These are phyloP conservation scores for Pungitius pungitius DNA, from an alignment of 2,113 vertebrate genomes.

Conservation along the genomic window DNA sequence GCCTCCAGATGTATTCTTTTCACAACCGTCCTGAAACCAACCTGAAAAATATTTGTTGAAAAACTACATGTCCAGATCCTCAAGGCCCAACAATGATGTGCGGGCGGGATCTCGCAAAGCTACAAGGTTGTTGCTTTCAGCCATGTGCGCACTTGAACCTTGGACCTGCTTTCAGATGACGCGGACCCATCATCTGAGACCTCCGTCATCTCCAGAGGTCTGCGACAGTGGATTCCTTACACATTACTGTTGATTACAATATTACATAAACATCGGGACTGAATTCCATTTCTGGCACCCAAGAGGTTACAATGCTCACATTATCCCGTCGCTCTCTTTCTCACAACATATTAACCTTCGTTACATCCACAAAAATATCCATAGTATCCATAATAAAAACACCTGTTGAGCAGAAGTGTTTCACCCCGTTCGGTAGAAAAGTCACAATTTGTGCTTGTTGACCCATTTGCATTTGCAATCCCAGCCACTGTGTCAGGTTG, in stretches of 20 bases:
- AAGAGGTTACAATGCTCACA: not conserved
- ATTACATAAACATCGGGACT: not conserved
- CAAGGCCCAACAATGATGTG: no score
- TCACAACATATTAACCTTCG: not conserved
- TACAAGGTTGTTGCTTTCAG: not conserved
- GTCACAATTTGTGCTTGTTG: not conserved
- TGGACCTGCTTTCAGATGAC: not conserved
- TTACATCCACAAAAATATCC: not conserved
- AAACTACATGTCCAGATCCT: not conserved
- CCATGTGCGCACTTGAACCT: not conserved
- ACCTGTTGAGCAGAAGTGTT: constrained; percentile 3
- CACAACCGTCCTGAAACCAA: not conserved
- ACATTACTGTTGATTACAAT: not conserved
- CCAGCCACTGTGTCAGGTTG: constrained; percentile 8
- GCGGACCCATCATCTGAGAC: not conserved
- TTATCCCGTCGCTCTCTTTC: not conserved
- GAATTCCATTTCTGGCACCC: not conserved
- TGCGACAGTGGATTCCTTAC: not conserved
- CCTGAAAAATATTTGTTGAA: not conserved
- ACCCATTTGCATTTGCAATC: constrained; percentile 22
- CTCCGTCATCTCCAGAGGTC: not conserved
- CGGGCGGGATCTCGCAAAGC: not conserved
- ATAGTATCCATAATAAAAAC: constrained; percentile 1
- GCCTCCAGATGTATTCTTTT: not conserved
- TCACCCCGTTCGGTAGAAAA: not conserved